Conservation (phyloP, 35 echinoderm and acorn worm species). For the Chiridota heheva region DNA sequence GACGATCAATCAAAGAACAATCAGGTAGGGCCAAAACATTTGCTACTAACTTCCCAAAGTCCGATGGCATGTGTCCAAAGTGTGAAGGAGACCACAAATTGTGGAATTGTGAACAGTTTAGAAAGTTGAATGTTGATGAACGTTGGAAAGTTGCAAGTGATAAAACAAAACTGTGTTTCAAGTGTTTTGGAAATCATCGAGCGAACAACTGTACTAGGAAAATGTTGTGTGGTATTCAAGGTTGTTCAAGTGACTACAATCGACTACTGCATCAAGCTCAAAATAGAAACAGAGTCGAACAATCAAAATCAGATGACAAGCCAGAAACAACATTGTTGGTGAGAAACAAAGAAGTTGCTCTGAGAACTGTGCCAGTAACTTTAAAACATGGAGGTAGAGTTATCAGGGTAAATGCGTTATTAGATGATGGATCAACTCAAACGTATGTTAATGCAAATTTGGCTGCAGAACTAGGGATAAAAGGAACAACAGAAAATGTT, state of each 20-base stretch:
- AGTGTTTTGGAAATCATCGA: slow-evolving; percentile 16
- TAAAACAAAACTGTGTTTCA: background rate
- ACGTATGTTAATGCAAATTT: slow-evolving; percentile 18
- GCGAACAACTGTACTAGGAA: slow-evolving; percentile 14
- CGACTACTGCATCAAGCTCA: background rate
- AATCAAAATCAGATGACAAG: background rate
- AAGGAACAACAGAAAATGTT: background rate
- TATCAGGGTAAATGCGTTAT: slow-evolving; percentile 13
- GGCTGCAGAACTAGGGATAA: slow-evolving; percentile 7
- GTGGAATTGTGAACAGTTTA: slow-evolving; percentile 14
- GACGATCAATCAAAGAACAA: slow-evolving; percentile 7
- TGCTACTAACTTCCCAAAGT: slow-evolving; percentile 2
- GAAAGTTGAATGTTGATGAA: background rate
- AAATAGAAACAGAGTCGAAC: background rate
- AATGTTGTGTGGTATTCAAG: slow-evolving; percentile 25
- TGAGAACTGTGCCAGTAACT: slow-evolving; percentile 21
- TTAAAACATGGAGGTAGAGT: slow-evolving; percentile 1
- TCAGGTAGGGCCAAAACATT: background rate
- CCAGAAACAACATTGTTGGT: background rate
- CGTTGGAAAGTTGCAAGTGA: slow-evolving; percentile 19
- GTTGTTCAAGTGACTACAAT: slow-evolving; percentile 17
- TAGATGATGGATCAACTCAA: background rate
- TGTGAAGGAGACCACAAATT: slow-evolving; percentile 7
- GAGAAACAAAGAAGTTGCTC: background rate
- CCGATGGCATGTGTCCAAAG: slow-evolving; percentile 9